A percentile compares a stretch with the other conserved stretches of the same genome.
phyloP scores from a whole-genome alignment of 2,888 invertebrate genomes.

The Pyralis farinalis region DNA sequence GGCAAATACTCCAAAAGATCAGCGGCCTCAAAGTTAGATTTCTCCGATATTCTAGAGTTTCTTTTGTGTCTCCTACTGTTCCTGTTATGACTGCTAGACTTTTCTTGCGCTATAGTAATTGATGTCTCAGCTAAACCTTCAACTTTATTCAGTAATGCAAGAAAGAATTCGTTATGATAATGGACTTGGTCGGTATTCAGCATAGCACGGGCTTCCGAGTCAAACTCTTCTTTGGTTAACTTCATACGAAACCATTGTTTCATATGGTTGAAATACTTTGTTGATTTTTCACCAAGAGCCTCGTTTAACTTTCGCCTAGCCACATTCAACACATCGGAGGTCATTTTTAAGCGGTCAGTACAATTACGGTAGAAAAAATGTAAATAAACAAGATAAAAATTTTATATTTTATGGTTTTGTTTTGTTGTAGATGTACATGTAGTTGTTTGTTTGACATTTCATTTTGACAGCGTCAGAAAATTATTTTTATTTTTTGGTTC shows the following conservation, averaged over 20 bases:
- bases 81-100: constrained; percentile 58
- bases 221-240: constrained; percentile 92
- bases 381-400: too few species aligned
- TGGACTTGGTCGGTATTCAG: constrained; percentile 87
- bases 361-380: too few species aligned
- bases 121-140: constrained; percentile 71
- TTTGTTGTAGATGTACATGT: too few species aligned
- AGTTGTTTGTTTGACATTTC: too few species aligned
- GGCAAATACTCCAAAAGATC: constrained; percentile 82
- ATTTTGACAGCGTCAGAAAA: too few species aligned
- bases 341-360: too few species aligned
- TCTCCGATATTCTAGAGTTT: constrained; percentile 78
- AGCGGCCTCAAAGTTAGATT: constrained; percentile 81
- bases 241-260: constrained; percentile 88
- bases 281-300: constrained; percentile 85
- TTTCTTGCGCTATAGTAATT: constrained; percentile 62
- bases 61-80: constrained; percentile 76
- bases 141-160: constrained; percentile 90
- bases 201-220: constrained; percentile 87
- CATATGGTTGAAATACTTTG: constrained; percentile 86
- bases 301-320: constrained; percentile 82
- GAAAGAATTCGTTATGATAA: constrained; percentile 91
- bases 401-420: too few species aligned
- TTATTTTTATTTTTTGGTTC: too few species aligned
- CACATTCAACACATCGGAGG: constrained; percentile 72